These are phyloP conservation scores for Tetropium fuscum DNA, from an alignment of 2,888 invertebrate genomes.

Conservation along the genomic window DNA sequence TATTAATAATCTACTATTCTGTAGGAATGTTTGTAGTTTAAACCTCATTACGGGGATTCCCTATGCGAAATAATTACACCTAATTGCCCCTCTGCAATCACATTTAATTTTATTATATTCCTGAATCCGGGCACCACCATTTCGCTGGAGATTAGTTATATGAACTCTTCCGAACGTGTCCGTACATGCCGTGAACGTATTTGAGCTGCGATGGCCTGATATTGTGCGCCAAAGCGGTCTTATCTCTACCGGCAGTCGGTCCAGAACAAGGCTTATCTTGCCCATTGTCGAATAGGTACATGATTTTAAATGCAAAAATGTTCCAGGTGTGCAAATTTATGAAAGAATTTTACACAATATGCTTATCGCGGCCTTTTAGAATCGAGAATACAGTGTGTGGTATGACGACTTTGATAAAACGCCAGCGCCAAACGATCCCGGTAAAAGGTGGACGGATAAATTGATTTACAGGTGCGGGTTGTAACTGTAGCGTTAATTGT, in stretches of 20 bases:
- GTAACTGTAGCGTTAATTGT: no score
- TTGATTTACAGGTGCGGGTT: no score
- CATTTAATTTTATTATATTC: constrained; percentile 26
- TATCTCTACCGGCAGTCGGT: constrained; percentile 46
- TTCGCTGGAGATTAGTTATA: constrained; percentile 34
- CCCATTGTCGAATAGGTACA: constrained; percentile 53
- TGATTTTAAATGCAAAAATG: constrained; percentile 47
- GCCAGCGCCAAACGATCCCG: not conserved
- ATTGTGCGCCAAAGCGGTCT: constrained; percentile 49
- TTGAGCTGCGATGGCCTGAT: constrained; percentile 53
- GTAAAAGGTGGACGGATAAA: not conserved
- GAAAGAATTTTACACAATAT: constrained; percentile 5
- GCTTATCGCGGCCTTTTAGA: not conserved
- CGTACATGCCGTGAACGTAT: constrained; percentile 49
- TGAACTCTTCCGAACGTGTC: constrained; percentile 46
- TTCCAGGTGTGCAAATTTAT: constrained; percentile 11
- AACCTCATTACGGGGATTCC: no score
- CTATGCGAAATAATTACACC: no score
- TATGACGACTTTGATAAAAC: not conserved
- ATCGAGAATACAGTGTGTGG: not conserved
- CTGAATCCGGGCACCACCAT: constrained; percentile 18
- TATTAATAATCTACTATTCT: no score
- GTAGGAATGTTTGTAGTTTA: no score
- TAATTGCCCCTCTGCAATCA: not conserved
- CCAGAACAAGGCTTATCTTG: constrained; percentile 48